Percentiles rank a stretch among this genome's conserved stretches.
These are phyloP conservation scores for Scolopax mira DNA, from an alignment of 2,113 vertebrate genomes.

Conservation along the genomic window DNA sequence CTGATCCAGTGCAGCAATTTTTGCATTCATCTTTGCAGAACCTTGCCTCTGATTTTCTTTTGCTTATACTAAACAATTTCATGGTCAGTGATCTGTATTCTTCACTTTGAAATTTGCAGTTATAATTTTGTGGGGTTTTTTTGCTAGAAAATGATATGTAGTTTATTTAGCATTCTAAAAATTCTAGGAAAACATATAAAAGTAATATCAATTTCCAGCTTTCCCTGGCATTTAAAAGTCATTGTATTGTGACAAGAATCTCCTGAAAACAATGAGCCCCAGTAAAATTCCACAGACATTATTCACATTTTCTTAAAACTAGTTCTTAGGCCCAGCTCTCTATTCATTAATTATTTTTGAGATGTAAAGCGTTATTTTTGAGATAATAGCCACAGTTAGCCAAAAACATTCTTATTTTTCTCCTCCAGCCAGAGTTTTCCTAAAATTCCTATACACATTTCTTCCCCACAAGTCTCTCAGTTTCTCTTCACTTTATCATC, in stretches of 20 bases:
- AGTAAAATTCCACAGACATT: not conserved
- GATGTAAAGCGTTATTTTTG: not conserved
- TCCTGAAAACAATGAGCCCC: not conserved
- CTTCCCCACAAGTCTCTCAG: not conserved
- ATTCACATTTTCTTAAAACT: not conserved
- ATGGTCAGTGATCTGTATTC: not conserved
- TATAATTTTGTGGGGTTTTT: not conserved
- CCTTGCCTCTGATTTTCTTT: not conserved
- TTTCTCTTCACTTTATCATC: not conserved
- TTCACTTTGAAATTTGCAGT: not conserved
- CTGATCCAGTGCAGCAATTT: not conserved
- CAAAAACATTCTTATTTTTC: not conserved
- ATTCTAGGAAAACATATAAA: not conserved
- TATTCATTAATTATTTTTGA: not conserved
- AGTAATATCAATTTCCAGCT: not conserved
- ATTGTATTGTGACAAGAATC: not conserved
- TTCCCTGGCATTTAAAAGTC: not conserved
- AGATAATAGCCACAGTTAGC: not conserved
- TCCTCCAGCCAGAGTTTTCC: not conserved
- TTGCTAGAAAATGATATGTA: not conserved
- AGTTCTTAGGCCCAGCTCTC: not conserved
- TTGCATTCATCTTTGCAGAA: not conserved
- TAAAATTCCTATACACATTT: not conserved
- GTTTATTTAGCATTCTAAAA: not conserved
- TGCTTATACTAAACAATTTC: not conserved